Evolutionary conservation across 2,113 vertebrate genomes (phyloP).

Genomic region (Lasiurus cinereus): DNA sequence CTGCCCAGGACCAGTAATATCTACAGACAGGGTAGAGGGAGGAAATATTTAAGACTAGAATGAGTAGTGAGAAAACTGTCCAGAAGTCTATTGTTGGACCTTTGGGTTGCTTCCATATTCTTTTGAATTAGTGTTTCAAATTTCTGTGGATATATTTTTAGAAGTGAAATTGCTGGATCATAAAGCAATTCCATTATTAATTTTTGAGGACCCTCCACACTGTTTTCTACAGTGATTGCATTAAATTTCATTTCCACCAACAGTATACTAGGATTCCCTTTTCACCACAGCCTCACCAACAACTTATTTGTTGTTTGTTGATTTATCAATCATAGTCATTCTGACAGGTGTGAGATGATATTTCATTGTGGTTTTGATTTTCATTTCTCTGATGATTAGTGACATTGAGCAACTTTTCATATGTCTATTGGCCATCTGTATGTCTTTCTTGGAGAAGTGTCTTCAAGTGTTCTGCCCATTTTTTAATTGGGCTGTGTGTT

Average conservation of each 20-base stretch:
- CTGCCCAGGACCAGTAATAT: no score
- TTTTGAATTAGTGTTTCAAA: not conserved
- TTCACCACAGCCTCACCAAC: not conserved
- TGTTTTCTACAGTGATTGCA: not conserved
- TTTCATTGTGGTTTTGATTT: not conserved
- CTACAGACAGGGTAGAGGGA: no score
- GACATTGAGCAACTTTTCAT: not conserved
- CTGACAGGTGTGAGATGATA: not conserved
- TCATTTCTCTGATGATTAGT: not conserved
- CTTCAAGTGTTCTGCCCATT: not conserved
- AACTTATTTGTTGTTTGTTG: not conserved
- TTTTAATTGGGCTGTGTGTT: not conserved
- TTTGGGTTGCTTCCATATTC: not conserved
- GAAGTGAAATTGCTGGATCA: not conserved
- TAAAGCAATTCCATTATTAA: not conserved
- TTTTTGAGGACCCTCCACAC: not conserved
- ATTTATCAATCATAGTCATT: not conserved
- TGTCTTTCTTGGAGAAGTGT: not conserved
- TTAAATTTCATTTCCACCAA: not conserved
- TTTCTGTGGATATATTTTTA: not conserved
- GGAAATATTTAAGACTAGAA: no score
- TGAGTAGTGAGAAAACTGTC: no score
- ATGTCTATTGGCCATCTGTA: not conserved
- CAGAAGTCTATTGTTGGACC: not conserved
- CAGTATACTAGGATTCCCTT: not conserved